Base-by-base conservation (phyloP, 2,888 invertebrate species). In the Prosapia bicincta region DNA sequence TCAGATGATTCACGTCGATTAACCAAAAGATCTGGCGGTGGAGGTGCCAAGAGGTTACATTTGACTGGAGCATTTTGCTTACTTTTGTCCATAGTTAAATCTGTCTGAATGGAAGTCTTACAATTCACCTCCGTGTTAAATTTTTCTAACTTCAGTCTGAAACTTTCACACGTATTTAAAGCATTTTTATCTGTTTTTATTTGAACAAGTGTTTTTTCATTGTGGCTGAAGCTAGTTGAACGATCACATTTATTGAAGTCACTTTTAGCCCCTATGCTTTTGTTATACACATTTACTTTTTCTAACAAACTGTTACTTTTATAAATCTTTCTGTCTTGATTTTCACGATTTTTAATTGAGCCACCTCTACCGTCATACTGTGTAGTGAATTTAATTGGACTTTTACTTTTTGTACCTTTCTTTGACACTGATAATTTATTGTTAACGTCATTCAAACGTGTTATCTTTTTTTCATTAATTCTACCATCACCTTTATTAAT, bases 31-130 rank as follows among this genome's bases (percentile, higher is more conserved):
- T 74, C 71, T 15, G 68, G 28, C 7, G 76, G 76, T n/a, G 76
- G 76, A 5, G 76, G 76, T 25, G 76, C 76, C 9, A 76, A 71
- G 7, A 76, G 43, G 30, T 76, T 76, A n/a, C 76, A 76, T 66
- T 71, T 76, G 38, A 76, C 26, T 26, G 23, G 69, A 0, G 32
- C n/a, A 69, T 30, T 68, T 25, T 43, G 67, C 6, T 20, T 54
- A 54, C 9, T 54, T 20, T 20, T 20, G 7, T 20, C 13, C 7
- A 54, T 20, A n/a, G n/a, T 5, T 20, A 5, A 15, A 13, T 13
- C 20, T 13, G 15, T 54, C 20, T 20, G 54, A 20, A 13, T 2
- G 20, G n/a, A 2, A 5, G 9, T 54, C 20, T 54, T 54, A 20
- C 3, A 20, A 20, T 54, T 54, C 20, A n/a, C n/a, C 3, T 54